A percentile compares a stretch with the other conserved stretches of the same genome.
Conservation (phyloP, 2,797 vertebrate species). For the Peromyscus attwateri region DNA sequence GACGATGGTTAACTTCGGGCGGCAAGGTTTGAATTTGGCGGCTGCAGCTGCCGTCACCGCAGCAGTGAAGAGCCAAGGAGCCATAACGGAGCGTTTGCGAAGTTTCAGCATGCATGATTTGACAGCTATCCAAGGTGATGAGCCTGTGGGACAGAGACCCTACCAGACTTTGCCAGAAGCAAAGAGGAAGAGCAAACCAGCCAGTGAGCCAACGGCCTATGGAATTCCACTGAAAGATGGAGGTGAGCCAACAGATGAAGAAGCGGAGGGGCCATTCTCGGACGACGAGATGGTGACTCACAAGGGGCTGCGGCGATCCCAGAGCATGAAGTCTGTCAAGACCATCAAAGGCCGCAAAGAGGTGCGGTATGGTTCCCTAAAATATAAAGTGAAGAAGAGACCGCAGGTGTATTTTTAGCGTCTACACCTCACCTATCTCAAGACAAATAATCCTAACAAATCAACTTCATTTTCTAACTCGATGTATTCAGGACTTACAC, state of each 20-base stretch:
- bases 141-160: slow-evolving; percentile 89
- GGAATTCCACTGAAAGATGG: slow-evolving; percentile 89
- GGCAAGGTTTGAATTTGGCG: slow-evolving; percentile 96
- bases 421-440: slow-evolving; percentile 80
- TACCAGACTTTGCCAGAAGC: slow-evolving; percentile 90
- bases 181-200: slow-evolving; percentile 88
- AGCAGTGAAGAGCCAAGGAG: slow-evolving; percentile 98
- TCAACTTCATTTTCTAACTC: slow-evolving; percentile 77
- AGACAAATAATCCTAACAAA: slow-evolving; percentile 85
- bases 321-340: slow-evolving; percentile 95
- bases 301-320: slow-evolving; percentile 94
- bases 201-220: slow-evolving; percentile 86
- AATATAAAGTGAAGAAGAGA: slow-evolving; percentile 96
- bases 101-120: slow-evolving; percentile 98
- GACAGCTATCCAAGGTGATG: slow-evolving; percentile 93
- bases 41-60: slow-evolving; percentile 97
- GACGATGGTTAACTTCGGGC: slow-evolving; percentile 98
- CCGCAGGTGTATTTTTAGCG: slow-evolving; percentile 90
- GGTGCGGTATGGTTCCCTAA: slow-evolving; percentile 96
- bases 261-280: slow-evolving; percentile 92
- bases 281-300: slow-evolving; percentile 95
- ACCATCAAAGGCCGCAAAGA: slow-evolving; percentile 94
- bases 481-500: slow-evolving; percentile 72
- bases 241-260: slow-evolving; percentile 93
- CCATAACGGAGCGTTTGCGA: slow-evolving; percentile 96